phyloP scores from a whole-genome alignment of 2,113 vertebrate species.

The Rhea americana region DNA sequence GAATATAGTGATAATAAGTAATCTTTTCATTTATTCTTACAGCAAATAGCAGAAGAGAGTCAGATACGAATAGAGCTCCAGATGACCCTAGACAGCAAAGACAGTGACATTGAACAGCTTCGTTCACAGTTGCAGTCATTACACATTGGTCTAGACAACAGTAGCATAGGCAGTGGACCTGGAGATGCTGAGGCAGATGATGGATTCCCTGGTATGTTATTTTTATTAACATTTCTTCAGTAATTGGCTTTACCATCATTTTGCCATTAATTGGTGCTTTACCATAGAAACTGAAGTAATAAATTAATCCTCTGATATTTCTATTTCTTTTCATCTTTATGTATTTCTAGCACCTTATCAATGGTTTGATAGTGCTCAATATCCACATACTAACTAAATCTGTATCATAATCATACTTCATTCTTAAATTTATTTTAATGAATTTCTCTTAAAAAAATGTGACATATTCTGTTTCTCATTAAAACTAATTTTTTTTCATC shows the following conservation, averaged over 20 bases:
- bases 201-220: slow-evolving; percentile 84
- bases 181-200: slow-evolving; percentile 91
- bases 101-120: slow-evolving; percentile 99
- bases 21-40: slow-evolving; percentile 9
- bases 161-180: slow-evolving; percentile 91
- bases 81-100: slow-evolving; percentile 98
- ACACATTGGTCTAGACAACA: slow-evolving; percentile 90
- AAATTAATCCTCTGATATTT: not conserved
- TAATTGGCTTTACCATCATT: not conserved
- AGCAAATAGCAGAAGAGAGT: slow-evolving; percentile 97
- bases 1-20: not conserved
- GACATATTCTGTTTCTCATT: not conserved
- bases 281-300: not conserved
- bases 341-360: not conserved
- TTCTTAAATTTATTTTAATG: not conserved
- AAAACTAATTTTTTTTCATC: not conserved
- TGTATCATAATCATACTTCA: not conserved
- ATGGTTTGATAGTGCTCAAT: not conserved
- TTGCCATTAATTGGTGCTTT: not conserved
- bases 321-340: not conserved
- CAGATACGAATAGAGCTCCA: slow-evolving; percentile 95
- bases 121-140: slow-evolving; percentile 89
- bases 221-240: not conserved
- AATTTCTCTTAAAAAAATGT: not conserved
- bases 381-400: not conserved